phyloP scores from a whole-genome alignment of 2,113 vertebrate species.

The Athene cunicularia region DNA sequence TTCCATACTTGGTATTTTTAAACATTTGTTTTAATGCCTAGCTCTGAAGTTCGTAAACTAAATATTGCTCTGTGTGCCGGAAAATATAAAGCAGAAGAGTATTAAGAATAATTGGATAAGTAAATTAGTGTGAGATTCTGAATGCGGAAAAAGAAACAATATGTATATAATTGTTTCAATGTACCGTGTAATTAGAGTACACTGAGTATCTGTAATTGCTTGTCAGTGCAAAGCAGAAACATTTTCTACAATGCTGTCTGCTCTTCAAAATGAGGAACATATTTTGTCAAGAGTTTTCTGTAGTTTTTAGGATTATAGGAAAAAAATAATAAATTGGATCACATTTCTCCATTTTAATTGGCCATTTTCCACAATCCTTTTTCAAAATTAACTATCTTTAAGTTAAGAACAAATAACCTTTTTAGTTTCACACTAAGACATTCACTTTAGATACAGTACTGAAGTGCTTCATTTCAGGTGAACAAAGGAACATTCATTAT shows the following conservation, averaged over 20 bases:
- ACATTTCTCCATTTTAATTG: neutral
- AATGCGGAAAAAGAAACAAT: neutral
- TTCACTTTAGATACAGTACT: neutral
- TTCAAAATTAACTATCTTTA: neutral
- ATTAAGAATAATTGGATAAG: neutral
- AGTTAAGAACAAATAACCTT: neutral
- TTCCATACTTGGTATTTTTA: neutral
- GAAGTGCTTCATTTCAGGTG: neutral
- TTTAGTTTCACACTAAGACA: neutral
- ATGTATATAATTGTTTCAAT: conserved; percentile 2
- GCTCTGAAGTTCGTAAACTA: neutral
- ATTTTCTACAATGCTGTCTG: neutral
- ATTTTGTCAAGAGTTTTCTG: neutral
- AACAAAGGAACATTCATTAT: neutral
- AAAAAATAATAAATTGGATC: neutral
- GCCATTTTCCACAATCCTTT: neutral
- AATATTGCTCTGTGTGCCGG: neutral
- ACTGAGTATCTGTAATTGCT: neutral
- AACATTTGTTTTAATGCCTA: neutral
- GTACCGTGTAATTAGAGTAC: neutral
- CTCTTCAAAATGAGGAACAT: neutral
- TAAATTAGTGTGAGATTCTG: neutral
- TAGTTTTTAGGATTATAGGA: neutral
- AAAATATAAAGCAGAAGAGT: neutral
- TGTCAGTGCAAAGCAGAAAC: neutral